These are phyloP conservation scores for Anguilla marmorata DNA, from an alignment of 2,797 vertebrate species.

Conservation along the genomic window DNA sequence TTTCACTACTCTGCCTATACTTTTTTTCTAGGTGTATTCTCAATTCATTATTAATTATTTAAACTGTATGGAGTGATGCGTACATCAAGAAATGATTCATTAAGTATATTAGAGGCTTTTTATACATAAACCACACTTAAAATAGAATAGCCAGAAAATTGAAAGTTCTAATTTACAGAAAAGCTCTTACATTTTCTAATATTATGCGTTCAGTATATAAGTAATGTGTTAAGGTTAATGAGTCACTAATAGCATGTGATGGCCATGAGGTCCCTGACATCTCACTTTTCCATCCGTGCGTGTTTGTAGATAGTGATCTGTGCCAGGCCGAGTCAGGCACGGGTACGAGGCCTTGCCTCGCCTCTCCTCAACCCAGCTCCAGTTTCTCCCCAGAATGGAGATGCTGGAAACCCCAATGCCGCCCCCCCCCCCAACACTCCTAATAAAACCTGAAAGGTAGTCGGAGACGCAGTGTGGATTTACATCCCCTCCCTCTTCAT, in stretches of 20 bases:
- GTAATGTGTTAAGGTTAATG: too few species aligned
- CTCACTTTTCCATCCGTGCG: neutral
- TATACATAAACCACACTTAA: neutral
- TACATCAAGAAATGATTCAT: too few species aligned
- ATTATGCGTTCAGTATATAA: neutral
- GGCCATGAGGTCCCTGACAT: neutral
- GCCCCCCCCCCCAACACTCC: neutral
- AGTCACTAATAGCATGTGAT: neutral
- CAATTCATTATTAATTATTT: too few species aligned
- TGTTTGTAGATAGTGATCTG: neutral
- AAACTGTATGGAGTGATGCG: too few species aligned
- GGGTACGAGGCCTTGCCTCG: conserved; percentile 37
- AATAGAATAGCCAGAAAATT: neutral
- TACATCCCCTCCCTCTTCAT: conserved; percentile 56
- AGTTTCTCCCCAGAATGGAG: neutral
- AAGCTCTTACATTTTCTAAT: neutral
- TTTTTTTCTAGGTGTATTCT: too few species aligned
- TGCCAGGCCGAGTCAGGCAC: conserved; percentile 42
- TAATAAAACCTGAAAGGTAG: conserved; percentile 40
- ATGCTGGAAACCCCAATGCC: neutral
- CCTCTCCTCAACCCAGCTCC: neutral
- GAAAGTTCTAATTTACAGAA: neutral
- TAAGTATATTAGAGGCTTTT: neutral
- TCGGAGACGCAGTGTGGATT: conserved; percentile 40
- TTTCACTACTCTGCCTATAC: too few species aligned